Evolutionary conservation across 2,113 vertebrate genomes (phyloP).

Genomic region (Pelusios castaneus): DNA sequence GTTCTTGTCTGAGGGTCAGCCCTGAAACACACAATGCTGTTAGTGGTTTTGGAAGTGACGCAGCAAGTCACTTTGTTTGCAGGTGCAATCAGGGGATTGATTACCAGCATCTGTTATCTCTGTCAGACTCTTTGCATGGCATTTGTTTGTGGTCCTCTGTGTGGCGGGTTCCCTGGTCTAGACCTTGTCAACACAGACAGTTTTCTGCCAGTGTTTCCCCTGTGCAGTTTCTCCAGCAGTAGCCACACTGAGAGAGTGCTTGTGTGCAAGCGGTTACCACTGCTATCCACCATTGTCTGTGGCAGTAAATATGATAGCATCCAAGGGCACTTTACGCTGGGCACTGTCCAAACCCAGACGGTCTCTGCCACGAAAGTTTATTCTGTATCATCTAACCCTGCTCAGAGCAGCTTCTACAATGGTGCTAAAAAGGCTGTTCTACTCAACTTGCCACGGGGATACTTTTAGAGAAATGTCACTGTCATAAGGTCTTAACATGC

Average conservation of each 20-base stretch:
- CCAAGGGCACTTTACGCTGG: background rate
- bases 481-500: background rate
- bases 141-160: background rate
- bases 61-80: background rate
- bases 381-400: background rate
- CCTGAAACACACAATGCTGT: background rate
- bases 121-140: background rate
- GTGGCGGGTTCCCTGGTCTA: background rate
- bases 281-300: background rate
- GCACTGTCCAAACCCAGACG: accelerated
- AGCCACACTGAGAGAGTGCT: background rate
- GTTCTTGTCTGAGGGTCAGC: background rate
- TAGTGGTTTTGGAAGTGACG: background rate
- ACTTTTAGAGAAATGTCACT: background rate
- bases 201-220: background rate
- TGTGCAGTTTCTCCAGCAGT: background rate
- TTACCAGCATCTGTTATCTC: background rate
- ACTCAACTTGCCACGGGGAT: background rate
- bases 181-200: accelerated
- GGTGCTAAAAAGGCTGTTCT: background rate
- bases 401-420: background rate
- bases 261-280: background rate
- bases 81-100: background rate
- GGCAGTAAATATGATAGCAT: background rate
- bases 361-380: background rate